phyloP scores from a whole-genome alignment of 2,113 vertebrate genomes.

The Crotalus helleri region DNA sequence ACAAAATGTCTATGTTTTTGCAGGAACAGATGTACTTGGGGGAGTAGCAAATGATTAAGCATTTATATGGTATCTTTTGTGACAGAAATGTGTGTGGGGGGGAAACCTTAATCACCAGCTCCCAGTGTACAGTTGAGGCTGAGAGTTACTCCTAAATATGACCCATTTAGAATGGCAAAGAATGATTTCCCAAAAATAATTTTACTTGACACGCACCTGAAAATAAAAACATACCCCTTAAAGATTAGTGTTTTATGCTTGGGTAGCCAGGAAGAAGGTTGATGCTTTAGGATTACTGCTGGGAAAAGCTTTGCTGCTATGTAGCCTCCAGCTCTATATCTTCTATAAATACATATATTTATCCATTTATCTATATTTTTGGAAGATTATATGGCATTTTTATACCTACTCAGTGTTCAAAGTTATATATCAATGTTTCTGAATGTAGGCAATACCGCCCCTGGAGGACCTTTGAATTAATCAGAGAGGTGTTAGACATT shows the following conservation, averaged over 20 bases:
- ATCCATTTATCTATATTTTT: background rate
- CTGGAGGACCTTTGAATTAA: background rate
- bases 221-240: background rate
- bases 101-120: background rate
- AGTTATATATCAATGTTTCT: background rate
- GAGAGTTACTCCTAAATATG: background rate
- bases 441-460: background rate
- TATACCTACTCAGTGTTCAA: background rate
- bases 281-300: background rate
- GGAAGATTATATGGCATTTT: background rate
- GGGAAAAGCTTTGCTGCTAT: background rate
- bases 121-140: background rate
- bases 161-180: background rate
- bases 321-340: background rate
- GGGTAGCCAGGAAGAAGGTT: background rate
- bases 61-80: background rate
- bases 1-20: background rate
- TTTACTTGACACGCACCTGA: background rate
- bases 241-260: background rate
- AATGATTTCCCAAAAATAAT: background rate
- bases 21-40: rapidly evolving
- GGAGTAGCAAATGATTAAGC: background rate
- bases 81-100: background rate
- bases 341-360: background rate
- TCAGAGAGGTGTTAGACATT: background rate